Conservation (phyloP, 2,797 vertebrate genomes). For the Myoxocephalus aenaeus region DNA sequence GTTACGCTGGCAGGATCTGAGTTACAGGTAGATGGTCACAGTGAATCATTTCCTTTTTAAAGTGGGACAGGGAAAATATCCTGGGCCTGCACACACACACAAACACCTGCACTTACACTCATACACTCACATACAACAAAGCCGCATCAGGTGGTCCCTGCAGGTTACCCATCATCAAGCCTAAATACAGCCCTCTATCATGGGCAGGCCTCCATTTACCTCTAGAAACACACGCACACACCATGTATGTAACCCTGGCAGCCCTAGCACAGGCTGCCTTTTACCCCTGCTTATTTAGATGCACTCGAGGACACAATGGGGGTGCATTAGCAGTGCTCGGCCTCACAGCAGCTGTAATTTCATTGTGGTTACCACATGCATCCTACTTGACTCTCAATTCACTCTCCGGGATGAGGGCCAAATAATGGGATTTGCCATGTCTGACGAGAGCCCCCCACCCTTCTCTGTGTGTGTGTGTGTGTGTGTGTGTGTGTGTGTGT, state of each 20-base stretch:
- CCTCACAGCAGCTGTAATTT: slow-evolving; percentile 86
- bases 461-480: slow-evolving; percentile 13
- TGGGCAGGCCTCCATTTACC: slow-evolving; percentile 62
- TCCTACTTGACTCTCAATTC: slow-evolving; percentile 90
- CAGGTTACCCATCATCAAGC: slow-evolving; percentile 74
- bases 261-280: slow-evolving; percentile 72
- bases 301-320: slow-evolving; percentile 88
- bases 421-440: slow-evolving; percentile 88
- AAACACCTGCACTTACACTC: slow-evolving; percentile 55
- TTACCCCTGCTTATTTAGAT: slow-evolving; percentile 88
- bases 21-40: slow-evolving; percentile 35
- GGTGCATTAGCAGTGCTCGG: slow-evolving; percentile 84
- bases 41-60: slow-evolving; percentile 41
- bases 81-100: slow-evolving; percentile 20
- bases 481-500: slow-evolving; percentile 6
- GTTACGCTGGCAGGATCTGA: slow-evolving; percentile 25
- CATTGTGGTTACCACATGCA: slow-evolving; percentile 88
- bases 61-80: slow-evolving; percentile 39
- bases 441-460: slow-evolving; percentile 69
- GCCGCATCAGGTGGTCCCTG: slow-evolving; percentile 73
- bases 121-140: slow-evolving; percentile 55
- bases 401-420: slow-evolving; percentile 85
- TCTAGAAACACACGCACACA: slow-evolving; percentile 46
- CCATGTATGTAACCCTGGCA: slow-evolving; percentile 61
- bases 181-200: slow-evolving; percentile 77